Evolutionary conservation across 2,888 invertebrate genomes (phyloP).

Genomic region (Ametastegia equiseti): DNA sequence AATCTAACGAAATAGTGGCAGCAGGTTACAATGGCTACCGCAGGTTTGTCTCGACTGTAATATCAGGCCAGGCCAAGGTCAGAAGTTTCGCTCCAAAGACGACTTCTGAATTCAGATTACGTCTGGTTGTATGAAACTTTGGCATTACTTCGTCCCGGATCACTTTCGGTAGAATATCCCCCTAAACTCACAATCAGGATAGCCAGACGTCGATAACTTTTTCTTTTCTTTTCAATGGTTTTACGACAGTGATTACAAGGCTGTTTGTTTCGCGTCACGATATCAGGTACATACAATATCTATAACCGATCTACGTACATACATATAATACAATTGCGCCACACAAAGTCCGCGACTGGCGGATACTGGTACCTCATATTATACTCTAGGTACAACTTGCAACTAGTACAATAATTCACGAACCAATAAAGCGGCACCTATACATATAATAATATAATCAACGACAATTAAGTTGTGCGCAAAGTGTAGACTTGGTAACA

Average conservation of each 20-base stretch:
- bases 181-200: background rate
- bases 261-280: too few relatives aligned
- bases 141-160: background rate
- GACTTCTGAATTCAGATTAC: conserved; percentile 39
- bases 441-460: background rate
- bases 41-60: conserved; percentile 43
- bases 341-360: background rate
- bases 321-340: conserved; percentile 13
- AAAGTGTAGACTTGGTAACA: conserved; percentile 1
- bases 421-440: background rate
- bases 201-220: background rate
- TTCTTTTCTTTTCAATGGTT: background rate
- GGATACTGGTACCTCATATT: background rate
- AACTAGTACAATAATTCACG: background rate
- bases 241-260: conserved; percentile 9
- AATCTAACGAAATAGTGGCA: background rate
- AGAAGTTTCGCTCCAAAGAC: conserved; percentile 47
- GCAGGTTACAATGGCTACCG: conserved; percentile 24
- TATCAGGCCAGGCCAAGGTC: conserved; percentile 44
- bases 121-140: background rate
- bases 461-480: background rate
- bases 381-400: background rate
- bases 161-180: background rate
- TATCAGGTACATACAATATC: too few relatives aligned
- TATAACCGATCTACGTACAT: background rate